Evolutionary conservation across 2,888 invertebrate species (phyloP).

Genomic region (Cancer borealis): DNA sequence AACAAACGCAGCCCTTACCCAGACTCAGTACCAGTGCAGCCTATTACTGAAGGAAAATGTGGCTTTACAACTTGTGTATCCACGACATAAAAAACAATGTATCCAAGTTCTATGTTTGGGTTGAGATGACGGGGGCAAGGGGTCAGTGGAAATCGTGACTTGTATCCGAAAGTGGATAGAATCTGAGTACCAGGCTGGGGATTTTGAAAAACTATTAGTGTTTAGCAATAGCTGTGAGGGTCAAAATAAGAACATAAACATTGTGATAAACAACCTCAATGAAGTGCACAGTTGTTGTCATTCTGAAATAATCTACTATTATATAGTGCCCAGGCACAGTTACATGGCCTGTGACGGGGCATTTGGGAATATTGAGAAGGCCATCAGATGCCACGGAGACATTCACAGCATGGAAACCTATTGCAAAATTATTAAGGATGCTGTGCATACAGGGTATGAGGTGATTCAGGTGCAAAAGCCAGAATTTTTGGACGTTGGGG

Average conservation of each 20-base stretch:
- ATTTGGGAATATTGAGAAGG: conserved; percentile 33
- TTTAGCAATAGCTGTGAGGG: conserved; percentile 30
- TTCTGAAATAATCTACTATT: not conserved
- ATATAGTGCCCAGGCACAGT: not conserved
- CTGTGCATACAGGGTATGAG: too few species aligned
- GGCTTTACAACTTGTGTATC: conserved; percentile 49
- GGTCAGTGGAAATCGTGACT: not conserved
- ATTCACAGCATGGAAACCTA: not conserved
- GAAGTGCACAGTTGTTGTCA: not conserved
- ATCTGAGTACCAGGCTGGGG: not conserved
- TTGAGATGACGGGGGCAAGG: not conserved
- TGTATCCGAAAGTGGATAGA: not conserved
- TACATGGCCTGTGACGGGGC: conserved; percentile 49
- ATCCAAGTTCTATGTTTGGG: not conserved
- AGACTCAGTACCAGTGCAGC: conserved; percentile 18
- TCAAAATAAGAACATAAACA: conserved; percentile 44
- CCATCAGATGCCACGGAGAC: not conserved
- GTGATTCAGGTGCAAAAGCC: not conserved
- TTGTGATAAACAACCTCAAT: not conserved
- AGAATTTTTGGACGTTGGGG: not conserved
- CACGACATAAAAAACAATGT: not conserved
- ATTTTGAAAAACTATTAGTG: not conserved
- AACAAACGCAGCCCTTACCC: conserved; percentile 47
- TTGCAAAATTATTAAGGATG: not conserved
- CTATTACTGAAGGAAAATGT: conserved; percentile 44